phyloP scores from a whole-genome alignment of 2,113 vertebrate species.

The Oryzias javanicus region DNA sequence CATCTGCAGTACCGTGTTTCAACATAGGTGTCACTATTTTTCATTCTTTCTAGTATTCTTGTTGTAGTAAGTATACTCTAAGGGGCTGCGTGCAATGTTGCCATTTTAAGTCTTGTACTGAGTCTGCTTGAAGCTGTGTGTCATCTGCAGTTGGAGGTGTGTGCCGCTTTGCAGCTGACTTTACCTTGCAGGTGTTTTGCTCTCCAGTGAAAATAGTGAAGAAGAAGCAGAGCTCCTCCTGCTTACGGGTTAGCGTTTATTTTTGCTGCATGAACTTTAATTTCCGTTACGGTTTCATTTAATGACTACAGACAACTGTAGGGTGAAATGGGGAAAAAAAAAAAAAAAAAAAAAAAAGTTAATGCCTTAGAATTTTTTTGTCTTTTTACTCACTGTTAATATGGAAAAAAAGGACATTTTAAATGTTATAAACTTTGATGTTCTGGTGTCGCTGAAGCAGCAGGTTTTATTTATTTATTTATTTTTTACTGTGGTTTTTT shows the following conservation, averaged over 20 bases:
- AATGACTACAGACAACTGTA: not conserved
- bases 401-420: slow-evolving; percentile 10
- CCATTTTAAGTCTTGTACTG: slow-evolving; percentile 11
- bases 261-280: slow-evolving; percentile 24
- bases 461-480: slow-evolving; percentile 1
- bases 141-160: slow-evolving; percentile 18
- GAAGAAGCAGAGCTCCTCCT: slow-evolving; percentile 8
- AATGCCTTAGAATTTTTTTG: slow-evolving; percentile 12
- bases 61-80: slow-evolving; percentile 11
- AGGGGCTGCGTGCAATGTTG: slow-evolving; percentile 22
- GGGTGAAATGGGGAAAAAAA: no score
- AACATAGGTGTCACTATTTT: not conserved
- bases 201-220: slow-evolving; percentile 6
- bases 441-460: slow-evolving; percentile 39
- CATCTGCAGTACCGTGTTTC: slow-evolving; percentile 10
- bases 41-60: slow-evolving; percentile 8
- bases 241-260: slow-evolving; percentile 14
- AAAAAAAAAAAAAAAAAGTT: slow-evolving; percentile 9
- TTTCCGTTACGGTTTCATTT: slow-evolving; percentile 12
- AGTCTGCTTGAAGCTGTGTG: slow-evolving; percentile 10
- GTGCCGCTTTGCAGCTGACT: slow-evolving; percentile 14
- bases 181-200: slow-evolving; percentile 15
- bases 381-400: slow-evolving; percentile 25
- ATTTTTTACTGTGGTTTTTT: slow-evolving; percentile 37
- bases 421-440: slow-evolving; percentile 30